Conservation (phyloP, 2,113 vertebrate species). For the Myrmecophaga tridactyla region DNA sequence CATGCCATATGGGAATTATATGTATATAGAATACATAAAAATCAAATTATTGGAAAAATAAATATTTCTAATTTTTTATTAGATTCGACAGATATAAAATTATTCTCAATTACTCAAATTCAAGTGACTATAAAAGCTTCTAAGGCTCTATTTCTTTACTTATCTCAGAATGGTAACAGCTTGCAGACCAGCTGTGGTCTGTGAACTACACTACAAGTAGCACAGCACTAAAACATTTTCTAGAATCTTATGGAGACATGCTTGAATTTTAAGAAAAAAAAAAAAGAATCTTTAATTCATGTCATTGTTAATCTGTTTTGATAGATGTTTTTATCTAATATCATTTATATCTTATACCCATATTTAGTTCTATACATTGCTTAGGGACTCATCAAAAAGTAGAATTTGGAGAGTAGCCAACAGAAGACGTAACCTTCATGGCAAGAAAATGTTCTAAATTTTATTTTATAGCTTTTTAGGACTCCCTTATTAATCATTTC, state of each 20-base stretch:
- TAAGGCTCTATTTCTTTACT: background rate
- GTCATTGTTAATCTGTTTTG: slow-evolving; percentile 38
- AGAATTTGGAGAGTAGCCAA: slow-evolving; percentile 48
- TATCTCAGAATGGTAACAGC: background rate
- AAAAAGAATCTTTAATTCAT: slow-evolving; percentile 59
- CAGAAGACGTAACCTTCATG: slow-evolving; percentile 18
- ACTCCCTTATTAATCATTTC: slow-evolving; percentile 64
- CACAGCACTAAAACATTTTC: slow-evolving; percentile 23
- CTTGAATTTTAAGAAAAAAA: slow-evolving; percentile 60
- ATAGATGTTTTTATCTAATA: background rate
- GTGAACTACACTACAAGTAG: background rate
- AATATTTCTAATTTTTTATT: background rate
- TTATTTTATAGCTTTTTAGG: slow-evolving; percentile 44
- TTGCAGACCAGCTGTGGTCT: background rate
- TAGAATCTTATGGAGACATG: slow-evolving; percentile 49
- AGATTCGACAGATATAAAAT: background rate
- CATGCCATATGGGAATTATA: background rate
- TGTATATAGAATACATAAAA: background rate
- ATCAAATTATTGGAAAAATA: background rate
- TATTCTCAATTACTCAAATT: background rate
- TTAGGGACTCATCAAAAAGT: slow-evolving; percentile 31
- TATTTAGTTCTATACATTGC: slow-evolving; percentile 62
- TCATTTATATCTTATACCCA: slow-evolving; percentile 42
- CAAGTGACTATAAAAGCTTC: background rate
- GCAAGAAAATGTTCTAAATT: slow-evolving; percentile 59